phyloP scores from a whole-genome alignment of 2,797 vertebrate species.

The Vireo griseus region DNA sequence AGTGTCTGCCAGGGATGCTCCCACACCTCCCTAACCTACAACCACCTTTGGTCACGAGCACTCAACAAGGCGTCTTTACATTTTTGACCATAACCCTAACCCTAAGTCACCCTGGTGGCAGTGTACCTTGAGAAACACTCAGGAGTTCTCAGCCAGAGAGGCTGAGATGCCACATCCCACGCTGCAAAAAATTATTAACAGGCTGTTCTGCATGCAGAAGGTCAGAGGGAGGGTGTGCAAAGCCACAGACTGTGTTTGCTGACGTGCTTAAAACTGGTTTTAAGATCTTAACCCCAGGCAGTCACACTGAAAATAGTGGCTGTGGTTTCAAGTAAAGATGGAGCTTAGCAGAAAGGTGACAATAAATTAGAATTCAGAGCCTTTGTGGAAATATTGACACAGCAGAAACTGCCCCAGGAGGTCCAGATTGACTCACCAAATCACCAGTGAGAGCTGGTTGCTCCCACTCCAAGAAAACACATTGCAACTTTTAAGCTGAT shows the following conservation, averaged over 20 bases:
- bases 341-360: not conserved
- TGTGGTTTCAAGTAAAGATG: not conserved
- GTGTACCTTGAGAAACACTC: not conserved
- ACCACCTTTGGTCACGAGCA: not conserved
- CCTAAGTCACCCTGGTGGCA: not conserved
- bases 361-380: not conserved
- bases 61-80: not conserved
- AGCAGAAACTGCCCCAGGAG: not conserved
- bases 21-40: not conserved
- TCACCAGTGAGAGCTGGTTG: not conserved
- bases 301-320: not conserved
- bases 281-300: not conserved
- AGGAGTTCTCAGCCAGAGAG: not conserved
- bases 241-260: not conserved
- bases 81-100: not conserved
- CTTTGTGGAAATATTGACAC: not conserved
- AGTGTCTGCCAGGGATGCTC: not conserved
- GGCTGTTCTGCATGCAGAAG: not conserved
- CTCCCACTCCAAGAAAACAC: not conserved
- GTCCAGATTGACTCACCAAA: not conserved
- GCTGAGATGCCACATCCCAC: not conserved
- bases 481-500: not conserved
- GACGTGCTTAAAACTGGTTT: not conserved
- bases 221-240: not conserved
- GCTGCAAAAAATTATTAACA: not conserved